phyloP scores from a whole-genome alignment of 1,140 invertebrate genomes.

The Potamilus streckersoni region DNA sequence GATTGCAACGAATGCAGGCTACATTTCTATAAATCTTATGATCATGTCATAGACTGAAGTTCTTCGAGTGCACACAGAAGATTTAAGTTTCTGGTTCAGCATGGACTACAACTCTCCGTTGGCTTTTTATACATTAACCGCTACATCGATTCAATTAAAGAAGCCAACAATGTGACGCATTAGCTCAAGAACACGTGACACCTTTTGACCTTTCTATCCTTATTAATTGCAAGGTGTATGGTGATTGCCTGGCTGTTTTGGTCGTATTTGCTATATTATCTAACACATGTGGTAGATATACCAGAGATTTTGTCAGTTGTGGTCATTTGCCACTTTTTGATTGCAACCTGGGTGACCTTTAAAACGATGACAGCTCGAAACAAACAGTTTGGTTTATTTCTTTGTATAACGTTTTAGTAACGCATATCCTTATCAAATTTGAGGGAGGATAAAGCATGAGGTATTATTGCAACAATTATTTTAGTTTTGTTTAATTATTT shows the following conservation, averaged over 20 bases:
- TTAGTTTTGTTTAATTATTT: too few species aligned
- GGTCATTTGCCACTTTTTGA: too few species aligned
- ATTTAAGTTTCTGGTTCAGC: neutral
- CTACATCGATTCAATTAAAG: neutral
- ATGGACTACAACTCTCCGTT: neutral
- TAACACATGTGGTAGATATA: neutral
- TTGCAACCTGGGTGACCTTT: too few species aligned
- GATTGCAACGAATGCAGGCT: neutral
- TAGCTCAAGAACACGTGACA: neutral
- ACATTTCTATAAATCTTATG: neutral
- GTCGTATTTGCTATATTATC: slow-evolving; percentile 5
- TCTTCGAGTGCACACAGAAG: neutral
- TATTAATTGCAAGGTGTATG: slow-evolving; percentile 2
- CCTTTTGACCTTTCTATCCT: neutral
- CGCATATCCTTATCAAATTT: too few species aligned
- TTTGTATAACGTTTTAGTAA: too few species aligned
- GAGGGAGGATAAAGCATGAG: too few species aligned
- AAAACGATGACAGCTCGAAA: too few species aligned
- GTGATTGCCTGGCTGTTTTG: neutral
- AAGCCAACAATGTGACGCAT: neutral
- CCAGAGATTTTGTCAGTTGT: too few species aligned
- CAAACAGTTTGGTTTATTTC: too few species aligned
- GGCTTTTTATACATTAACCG: neutral
- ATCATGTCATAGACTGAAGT: neutral
- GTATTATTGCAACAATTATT: too few species aligned